Evolutionary conservation across 2,888 invertebrate species (phyloP).

Genomic region (Trichacis sp.): DNA sequence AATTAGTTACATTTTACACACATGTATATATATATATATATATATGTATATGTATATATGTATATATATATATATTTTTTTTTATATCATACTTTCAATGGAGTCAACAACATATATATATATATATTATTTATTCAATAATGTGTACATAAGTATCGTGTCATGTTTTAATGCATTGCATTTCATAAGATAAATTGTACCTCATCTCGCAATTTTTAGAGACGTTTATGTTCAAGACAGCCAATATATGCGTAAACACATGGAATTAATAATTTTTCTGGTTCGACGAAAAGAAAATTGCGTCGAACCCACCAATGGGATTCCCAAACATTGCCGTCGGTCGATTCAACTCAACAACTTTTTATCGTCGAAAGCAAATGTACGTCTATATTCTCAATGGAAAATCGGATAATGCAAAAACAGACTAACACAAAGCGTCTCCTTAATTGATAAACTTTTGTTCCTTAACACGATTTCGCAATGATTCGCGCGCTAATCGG

Average conservation of each 20-base stretch:
- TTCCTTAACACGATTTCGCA: slow-evolving; percentile 1
- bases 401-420: slow-evolving; percentile 3
- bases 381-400: slow-evolving; percentile 3
- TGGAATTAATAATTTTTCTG: slow-evolving; percentile 15
- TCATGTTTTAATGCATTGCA: slow-evolving; percentile 63
- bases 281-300: background rate
- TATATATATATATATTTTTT: slow-evolving; percentile 48
- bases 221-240: slow-evolving; percentile 41
- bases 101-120: slow-evolving; percentile 68
- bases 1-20: slow-evolving; percentile 46
- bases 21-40: slow-evolving; percentile 53
- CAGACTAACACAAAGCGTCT: background rate
- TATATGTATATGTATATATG: slow-evolving; percentile 52
- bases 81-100: slow-evolving; percentile 68
- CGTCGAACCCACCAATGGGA: background rate
- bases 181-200: slow-evolving; percentile 45
- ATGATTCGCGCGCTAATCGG: slow-evolving; percentile 10
- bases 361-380: slow-evolving; percentile 11
- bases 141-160: slow-evolving; percentile 64
- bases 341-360: slow-evolving; percentile 29
- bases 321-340: slow-evolving; percentile 4
- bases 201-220: slow-evolving; percentile 53
- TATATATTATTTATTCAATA: slow-evolving; percentile 62
- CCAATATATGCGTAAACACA: slow-evolving; percentile 32
- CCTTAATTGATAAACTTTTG: background rate